Base-by-base conservation (phyloP, 2,113 vertebrate species). In the Excalfactoria chinensis region DNA sequence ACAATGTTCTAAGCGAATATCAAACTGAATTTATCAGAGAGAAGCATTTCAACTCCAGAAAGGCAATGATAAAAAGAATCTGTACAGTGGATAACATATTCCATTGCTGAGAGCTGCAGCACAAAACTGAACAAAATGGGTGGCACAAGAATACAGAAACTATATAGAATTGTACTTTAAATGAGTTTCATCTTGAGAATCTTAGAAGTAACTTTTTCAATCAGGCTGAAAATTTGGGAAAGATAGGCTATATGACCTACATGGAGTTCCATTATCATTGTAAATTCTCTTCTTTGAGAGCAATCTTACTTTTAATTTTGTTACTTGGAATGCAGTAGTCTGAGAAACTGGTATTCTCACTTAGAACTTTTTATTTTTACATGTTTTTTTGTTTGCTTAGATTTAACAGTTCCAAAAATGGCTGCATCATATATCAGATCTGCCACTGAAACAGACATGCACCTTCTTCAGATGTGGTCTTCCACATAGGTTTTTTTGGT, bases 231-330 rank as follows among this genome's bases (percentile, higher is more conserved):
- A 92, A 89, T 56, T 23, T 70, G 37, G 41, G 80, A 28, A 49
- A 78, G 44, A 63, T 8, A 63, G 68, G 55, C 30, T 87, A 43
- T 66, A 67, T 92, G 86, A 94, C 68, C 75, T 87, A 63, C 16
- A 63, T 34, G 21, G 23, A 30, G 21, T 59, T 79, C 43, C 55
- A 91, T 87, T 71, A 80, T 34, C 59, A 80, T n/a, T 70, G 68
- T 51, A 93, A 94, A 92, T 76, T 84, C 23, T 69, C 35, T 26
- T 76, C 15, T 85, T 79, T 35, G 17, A 71, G 13, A 81, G 21
- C 18, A 86, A 63, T 55, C 87, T 87, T 49, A 37, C 23, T 86
- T 60, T 73, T 70, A 87, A 90, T 89, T 93, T 84, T 83, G 37
- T 79, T 79, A 35, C 28, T 89, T 26, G 7, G 3, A 66, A 63